phyloP scores from a whole-genome alignment of 2,113 vertebrate genomes.

The Suncus etruscus region DNA sequence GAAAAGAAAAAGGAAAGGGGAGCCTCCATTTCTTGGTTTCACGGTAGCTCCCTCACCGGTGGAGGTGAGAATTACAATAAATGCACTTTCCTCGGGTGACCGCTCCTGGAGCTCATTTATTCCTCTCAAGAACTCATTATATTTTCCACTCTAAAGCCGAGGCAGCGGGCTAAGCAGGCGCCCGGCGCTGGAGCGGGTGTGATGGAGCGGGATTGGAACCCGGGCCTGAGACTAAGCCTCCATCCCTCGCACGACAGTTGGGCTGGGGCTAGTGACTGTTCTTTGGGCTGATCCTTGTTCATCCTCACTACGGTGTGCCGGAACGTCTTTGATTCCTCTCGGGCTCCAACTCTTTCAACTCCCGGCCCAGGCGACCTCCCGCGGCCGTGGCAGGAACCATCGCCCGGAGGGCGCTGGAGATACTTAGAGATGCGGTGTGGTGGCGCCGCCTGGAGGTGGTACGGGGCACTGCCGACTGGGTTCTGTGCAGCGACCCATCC shows the following conservation, averaged over 20 bases:
- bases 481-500: too few species aligned
- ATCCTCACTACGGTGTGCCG: not conserved
- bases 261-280: too few species aligned
- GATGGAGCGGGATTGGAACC: not conserved
- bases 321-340: not conserved
- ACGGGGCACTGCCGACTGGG: not conserved
- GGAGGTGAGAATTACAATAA: not conserved
- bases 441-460: conserved; percentile 44
- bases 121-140: conserved; percentile 4
- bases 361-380: conserved; percentile 34
- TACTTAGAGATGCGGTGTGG: too few species aligned
- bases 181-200: too few species aligned
- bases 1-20: not conserved
- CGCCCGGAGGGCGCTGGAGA: not conserved
- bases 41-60: not conserved
- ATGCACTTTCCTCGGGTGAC: not conserved
- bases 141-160: conserved; percentile 32
- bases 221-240: not conserved
- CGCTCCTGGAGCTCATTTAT: not conserved
- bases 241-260: not conserved
- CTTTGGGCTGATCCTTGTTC: not conserved
- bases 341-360: not conserved
- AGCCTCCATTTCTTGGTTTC: not conserved
- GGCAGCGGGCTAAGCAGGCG: not conserved
- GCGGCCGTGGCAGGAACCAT: not conserved